Percentiles rank a stretch among this genome's conserved stretches.
Evolutionary conservation across 2,888 invertebrate genomes (phyloP).

Genomic region (Sphinx pinastri): DNA sequence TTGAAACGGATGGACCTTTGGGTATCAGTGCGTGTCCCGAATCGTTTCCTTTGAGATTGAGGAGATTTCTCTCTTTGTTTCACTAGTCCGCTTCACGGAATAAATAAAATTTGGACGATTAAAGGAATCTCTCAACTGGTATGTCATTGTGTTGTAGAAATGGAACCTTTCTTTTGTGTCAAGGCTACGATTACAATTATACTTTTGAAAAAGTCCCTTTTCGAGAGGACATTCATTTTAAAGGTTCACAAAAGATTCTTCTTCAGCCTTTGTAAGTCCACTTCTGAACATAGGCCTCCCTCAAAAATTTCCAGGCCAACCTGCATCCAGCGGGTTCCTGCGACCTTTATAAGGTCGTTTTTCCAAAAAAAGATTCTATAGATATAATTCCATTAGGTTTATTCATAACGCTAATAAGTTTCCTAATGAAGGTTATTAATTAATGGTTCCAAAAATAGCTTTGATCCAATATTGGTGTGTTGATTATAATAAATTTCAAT

Average conservation of each 20-base stretch:
- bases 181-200: too few species aligned
- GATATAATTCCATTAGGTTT: neutral
- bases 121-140: neutral
- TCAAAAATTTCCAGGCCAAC: too few species aligned
- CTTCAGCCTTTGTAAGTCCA: too few species aligned
- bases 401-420: neutral
- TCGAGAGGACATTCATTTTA: neutral
- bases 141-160: too few species aligned
- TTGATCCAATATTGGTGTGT: neutral
- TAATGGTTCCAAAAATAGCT: neutral
- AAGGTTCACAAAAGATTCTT: neutral
- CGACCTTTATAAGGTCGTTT: too few species aligned
- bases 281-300: too few species aligned
- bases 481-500: neutral
- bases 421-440: neutral
- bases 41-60: conserved; percentile 2
- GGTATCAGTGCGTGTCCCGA: conserved; percentile 7
- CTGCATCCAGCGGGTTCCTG: too few species aligned
- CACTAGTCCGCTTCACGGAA: neutral
- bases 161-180: too few species aligned
- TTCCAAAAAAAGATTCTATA: neutral
- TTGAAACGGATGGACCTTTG: conserved; percentile 7
- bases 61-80: conserved; percentile 16
- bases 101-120: neutral
- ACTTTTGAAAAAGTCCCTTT: neutral